Evolutionary conservation across 1,140 invertebrate genomes (phyloP), one percentile per base, ranked within the genome.

Genomic region (Melitaea cinxia): DNA sequence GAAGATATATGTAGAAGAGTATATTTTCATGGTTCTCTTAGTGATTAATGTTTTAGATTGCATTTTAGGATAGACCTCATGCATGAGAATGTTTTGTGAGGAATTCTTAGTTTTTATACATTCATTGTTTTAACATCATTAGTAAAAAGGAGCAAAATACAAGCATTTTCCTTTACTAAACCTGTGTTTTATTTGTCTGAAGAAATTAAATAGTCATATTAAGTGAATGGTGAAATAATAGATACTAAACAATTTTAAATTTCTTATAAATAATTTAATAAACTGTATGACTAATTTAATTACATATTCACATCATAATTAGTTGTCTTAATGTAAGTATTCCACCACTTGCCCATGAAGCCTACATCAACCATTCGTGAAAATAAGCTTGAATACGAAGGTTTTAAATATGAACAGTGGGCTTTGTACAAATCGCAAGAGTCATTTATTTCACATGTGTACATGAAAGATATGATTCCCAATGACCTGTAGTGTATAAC

Each of bases 321-420:
- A 49, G 85, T 91, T 93, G 96, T 96, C 81, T 94, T 94, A 69
- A 93, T 92, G 45, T 93, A 92, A 21, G 96, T 85, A 57, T 94
- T 91, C 93, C 94, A 95, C 94, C 95, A 97, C 59, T 91, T 92
- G 59, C 95, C 94, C 78, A 95, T 91, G 72, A 96, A 93, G 4
- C 97, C 96, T 63, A 97, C 81, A 83, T 98, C 97, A 23, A 97
- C 83, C 64, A 97, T 93, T 72, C 94, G 92, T 70, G 94, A 77
- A 62, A 93, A 78, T 75, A 95, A 93, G 28, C 91, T 93, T 4
- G 93, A 55, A 69, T 92, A 93, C 71, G 87, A 77, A 3, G 95
- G 94, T 78, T 94, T 91, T 21, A 95, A 87, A 75, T 96, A 95
- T 33, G 93, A 88, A 84, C 96, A 97, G 23, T 93, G 92, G 7